Base-by-base conservation (phyloP, 2,113 vertebrate genomes). In the Pomatorhinus ruficollis region DNA sequence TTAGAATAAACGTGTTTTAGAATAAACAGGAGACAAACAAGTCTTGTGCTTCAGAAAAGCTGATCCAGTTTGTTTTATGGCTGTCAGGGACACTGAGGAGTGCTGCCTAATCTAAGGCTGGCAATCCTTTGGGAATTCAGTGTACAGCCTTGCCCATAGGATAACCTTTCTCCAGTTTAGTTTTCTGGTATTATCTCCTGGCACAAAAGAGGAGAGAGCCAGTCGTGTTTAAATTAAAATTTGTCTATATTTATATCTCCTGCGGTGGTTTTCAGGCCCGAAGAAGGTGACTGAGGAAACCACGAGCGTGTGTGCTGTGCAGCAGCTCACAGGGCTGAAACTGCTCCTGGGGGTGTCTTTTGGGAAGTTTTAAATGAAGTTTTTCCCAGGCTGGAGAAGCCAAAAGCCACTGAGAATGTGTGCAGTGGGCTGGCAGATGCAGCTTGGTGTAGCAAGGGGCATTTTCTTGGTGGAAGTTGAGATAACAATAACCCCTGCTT, bases 91-190 rank as follows among this genome's bases (percentile, higher is more conserved):
- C 63, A 23, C 49, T 6, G 35, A 66, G 56, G 28, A 39, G 63
- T 69, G 49, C 83, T 49, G 33, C 54, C 54, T 23, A 20, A 52
- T 49, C 24, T 69, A 72, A 14, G 37, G 21, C 13, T 78, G 87
- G 40, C 78, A 52, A 0, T 84, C 82, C 70, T 76, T 56, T 76
- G 92, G 74, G 70, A 90, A 64, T 52, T 72, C 74, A 52, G 39
- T 4, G 81, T 20, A 4, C 42, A 50, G 65, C 30, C 81, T 71
- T 70, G 56, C 81, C 82, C 50, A 24, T 3, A 27, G 71, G 57
- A 59, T 71, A 97, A 87, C 82, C 85, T 91, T 91, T 76, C 87
- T 93, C 84, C 15, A 4, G 35, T 86, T 94, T 80, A 83, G 59
- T 57, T 93, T 85, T 65, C 42, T 87, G 37, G 12, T 85, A 18